These are phyloP conservation scores for Drosophila nr. perissopoda DNA, from an alignment of 2,888 invertebrate species.

Conservation along the genomic window DNA sequence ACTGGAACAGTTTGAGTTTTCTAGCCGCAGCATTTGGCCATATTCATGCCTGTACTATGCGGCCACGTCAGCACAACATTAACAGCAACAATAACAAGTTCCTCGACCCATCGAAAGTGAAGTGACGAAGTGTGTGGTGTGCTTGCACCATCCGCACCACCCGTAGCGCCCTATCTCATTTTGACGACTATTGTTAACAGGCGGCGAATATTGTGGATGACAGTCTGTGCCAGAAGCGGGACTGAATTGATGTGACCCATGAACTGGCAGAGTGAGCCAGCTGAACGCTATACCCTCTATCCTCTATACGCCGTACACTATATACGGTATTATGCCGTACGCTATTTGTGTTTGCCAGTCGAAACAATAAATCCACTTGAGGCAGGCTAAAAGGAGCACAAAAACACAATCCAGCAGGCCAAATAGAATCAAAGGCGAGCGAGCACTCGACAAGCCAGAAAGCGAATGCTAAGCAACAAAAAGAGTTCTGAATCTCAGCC, in stretches of 20 bases:
- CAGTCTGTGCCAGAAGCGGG: slow-evolving; percentile 51
- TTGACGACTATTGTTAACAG: slow-evolving; percentile 72
- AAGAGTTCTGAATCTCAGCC: slow-evolving; percentile 39
- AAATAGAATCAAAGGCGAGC: slow-evolving; percentile 37
- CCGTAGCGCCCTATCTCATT: slow-evolving; percentile 13
- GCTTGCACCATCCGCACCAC: not conserved
- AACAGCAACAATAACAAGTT: slow-evolving; percentile 70
- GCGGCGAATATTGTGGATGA: slow-evolving; percentile 67
- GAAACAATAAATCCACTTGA: slow-evolving; percentile 79
- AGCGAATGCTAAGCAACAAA: slow-evolving; percentile 32
- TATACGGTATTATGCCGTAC: not conserved
- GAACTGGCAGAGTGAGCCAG: slow-evolving; percentile 19
- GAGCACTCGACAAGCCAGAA: slow-evolving; percentile 48
- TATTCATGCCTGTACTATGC: slow-evolving; percentile 19
- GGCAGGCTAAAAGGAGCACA: slow-evolving; percentile 37
- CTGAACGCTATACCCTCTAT: not conserved
- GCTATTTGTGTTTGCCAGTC: slow-evolving; percentile 76
- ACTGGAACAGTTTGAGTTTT: slow-evolving; percentile 47
- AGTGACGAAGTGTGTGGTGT: slow-evolving; percentile 66
- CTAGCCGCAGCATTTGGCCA: slow-evolving; percentile 7
- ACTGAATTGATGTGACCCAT: slow-evolving; percentile 55
- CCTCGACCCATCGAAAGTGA: slow-evolving; percentile 67
- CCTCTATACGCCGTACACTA: not conserved
- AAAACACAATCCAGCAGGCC: slow-evolving; percentile 21
- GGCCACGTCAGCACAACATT: slow-evolving; percentile 71